Percentiles rank a stretch among this genome's conserved stretches.
phyloP scores from a whole-genome alignment of 2,888 invertebrate genomes.

The Teleogryllus oceanicus region DNA sequence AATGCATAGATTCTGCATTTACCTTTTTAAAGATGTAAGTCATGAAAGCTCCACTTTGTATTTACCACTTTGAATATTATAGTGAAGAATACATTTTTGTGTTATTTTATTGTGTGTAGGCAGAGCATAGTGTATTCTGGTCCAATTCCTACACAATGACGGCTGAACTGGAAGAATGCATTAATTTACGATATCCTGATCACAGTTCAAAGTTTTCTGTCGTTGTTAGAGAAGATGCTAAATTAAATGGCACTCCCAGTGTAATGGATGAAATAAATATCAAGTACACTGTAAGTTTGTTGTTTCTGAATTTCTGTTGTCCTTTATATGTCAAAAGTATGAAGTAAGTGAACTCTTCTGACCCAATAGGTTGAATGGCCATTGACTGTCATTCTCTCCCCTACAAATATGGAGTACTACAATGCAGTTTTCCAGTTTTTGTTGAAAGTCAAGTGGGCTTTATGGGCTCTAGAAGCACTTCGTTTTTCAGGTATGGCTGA shows the following conservation, averaged over 20 bases:
- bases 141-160: conserved; percentile 33
- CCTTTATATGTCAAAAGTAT: background rate
- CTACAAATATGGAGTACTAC: conserved; percentile 44
- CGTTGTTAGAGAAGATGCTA: conserved; percentile 37
- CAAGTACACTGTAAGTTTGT: conserved; percentile 44
- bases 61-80: background rate
- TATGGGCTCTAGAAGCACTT: conserved; percentile 53
- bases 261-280: conserved; percentile 43
- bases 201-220: conserved; percentile 46
- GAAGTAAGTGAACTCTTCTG: background rate
- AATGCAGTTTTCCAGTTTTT: conserved; percentile 52
- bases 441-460: conserved; percentile 55
- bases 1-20: conserved; percentile 52
- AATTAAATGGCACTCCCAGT: conserved; percentile 39
- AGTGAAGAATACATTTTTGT: conserved; percentile 22
- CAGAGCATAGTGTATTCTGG: background rate
- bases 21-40: conserved; percentile 51
- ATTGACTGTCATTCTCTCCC: conserved; percentile 46
- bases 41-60: background rate
- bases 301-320: background rate
- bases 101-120: background rate
- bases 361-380: conserved; percentile 44
- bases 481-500: conserved; percentile 45
- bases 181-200: conserved; percentile 50
- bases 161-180: conserved; percentile 48